Base-by-base conservation (phyloP, 2,113 vertebrate species). In the Apeltes quadracus region DNA sequence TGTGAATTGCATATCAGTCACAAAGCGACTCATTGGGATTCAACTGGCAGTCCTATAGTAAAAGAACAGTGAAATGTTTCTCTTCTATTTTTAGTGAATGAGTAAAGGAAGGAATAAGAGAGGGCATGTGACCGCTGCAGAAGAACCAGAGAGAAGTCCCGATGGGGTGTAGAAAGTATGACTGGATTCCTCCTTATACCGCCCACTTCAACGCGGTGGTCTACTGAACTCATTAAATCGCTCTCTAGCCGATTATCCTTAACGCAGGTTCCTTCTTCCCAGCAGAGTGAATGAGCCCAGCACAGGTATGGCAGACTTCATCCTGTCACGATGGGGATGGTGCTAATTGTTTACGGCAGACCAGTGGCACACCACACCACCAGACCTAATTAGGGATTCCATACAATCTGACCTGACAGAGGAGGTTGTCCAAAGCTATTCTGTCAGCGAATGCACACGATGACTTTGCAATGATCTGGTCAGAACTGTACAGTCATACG, bases 291-390 rank as follows among this genome's bases (percentile, higher is more conserved):
- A 72, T n/a, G 64, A 77, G 51, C 76, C 75, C 74, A 72, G 65
- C 70, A 71, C 59, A 82, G 75, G 72, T 71, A 69, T 34, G 65
- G 75, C 18, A 2, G 64, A 67, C 82, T 83, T 62, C 81, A 81
- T 90, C 88, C 88, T 82, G 81, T 86, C 82, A 72, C 61, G 66
- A 65, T 54, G 83, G 68, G 58, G 76, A 78, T 82, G 82, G 32
- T 69, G 65, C 81, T 90, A 85, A 90, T 90, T 81, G 87, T 89
- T 90, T 92, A 82, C 87, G 53, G 53, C 75, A 91, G 79, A 85
- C 70, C 75, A 63, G 78, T 48, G 76, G 79, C 82, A 62, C 74
- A 70, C 55, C 84, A 87, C 81, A 85, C 83, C 84, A 81, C 80
- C 51, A 74, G 70, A 77, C 55, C 78, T 86, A 72, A 90, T 90